Base-by-base conservation (phyloP, 1,140 invertebrate species). In the Drosophila busckii region DNA sequence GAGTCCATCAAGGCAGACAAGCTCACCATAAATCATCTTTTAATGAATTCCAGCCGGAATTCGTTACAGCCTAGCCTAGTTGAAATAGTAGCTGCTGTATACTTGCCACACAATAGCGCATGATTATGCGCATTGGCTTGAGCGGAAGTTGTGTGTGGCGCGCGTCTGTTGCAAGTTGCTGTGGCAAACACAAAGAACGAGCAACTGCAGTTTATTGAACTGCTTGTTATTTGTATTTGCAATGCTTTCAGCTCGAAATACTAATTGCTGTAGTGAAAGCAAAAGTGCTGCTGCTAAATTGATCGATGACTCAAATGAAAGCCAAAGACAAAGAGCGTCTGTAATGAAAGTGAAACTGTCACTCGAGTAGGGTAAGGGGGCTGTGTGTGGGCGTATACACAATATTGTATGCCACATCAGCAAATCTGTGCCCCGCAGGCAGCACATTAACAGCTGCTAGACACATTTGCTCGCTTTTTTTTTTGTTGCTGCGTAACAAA, bases 231-330 rank as follows among this genome's bases (percentile, higher is more conserved):
- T 19, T 15, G 5, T 63, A 19, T 62, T 75, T 75, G 38, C 61
- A 35, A 63, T 59, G 70, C 70, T 73, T 69, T 64, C 38, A 76
- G 9, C 53, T 13, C 46, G 44, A n/a, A n/a, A n/a, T n/a, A n/a
- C 58, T 80, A 80, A 78, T 78, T 78, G 73, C 73, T 41, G 34
- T 41, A 35, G 45, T 22, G 32, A 41, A 55, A 52, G 52, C 35
- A 63, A 78, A 80, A 80, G 73, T 80, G 63, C 73, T 78, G 73
- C n/a, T n/a, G n/a, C n/a, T 53, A 80, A 78, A 54, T 68, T 73
- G 73, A 80, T 70, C 68, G 58, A 73, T 80, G 50, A n/a, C 9
- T 17, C 48, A 73, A 70, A 59, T 48, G n/a, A n/a, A 55, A 44
- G 12, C 4, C n/a, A 5, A 9, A 45, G 26, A 32, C 64, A 76